Base-by-base conservation (phyloP, 92 coral and sea anemone genomes). In the Umimayanthus kanabou region DNA sequence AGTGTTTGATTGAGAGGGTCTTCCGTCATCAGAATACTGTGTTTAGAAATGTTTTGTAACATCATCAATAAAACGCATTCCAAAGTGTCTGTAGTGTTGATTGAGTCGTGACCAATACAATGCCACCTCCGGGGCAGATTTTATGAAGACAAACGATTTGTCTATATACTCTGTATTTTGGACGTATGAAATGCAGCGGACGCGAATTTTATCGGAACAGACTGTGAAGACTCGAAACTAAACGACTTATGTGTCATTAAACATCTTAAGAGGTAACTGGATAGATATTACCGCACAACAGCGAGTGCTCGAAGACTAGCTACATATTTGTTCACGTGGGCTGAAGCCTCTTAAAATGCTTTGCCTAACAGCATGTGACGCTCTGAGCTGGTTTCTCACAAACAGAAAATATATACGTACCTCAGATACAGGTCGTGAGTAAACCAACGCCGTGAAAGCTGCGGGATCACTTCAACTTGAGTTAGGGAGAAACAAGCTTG, bases 31-130 rank as follows among this genome's bases (percentile, higher is more conserved):
- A 61, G 18, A 80, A 80, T 55, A 65, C 58, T 53, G 28, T 80
- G 72, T 80, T 80, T 58, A 61, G 73, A 61, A 5, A 28, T 78
- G 61, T 78, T 78, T 49, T 49, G 82, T 45, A 78, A 78, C 64
- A 78, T 29, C 49, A 77, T 78, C 50, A 58, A 61, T 80, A 28
- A 57, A 39, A 22, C 18, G 73, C 73, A 53, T 80, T 57, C 45
- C 67, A n/a, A 58, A 80, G 49, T 37, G 84, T 80, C 71, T 37
- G 33, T 26, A 9, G 1, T 29, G 82, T 49, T 49, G 69, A 30
- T 79, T 50, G 66, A 79, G 65, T 29, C n/a, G 65, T 15, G 22
- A 49, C 69, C 65, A 33, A 20, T 65, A 33, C 43, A 37, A 15
- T 53, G 40, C 28, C 73, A 29, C 33, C 70, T 30, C 11, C 33